phyloP scores from a whole-genome alignment of 2,888 invertebrate genomes.

The Tachystola acroxantha region DNA sequence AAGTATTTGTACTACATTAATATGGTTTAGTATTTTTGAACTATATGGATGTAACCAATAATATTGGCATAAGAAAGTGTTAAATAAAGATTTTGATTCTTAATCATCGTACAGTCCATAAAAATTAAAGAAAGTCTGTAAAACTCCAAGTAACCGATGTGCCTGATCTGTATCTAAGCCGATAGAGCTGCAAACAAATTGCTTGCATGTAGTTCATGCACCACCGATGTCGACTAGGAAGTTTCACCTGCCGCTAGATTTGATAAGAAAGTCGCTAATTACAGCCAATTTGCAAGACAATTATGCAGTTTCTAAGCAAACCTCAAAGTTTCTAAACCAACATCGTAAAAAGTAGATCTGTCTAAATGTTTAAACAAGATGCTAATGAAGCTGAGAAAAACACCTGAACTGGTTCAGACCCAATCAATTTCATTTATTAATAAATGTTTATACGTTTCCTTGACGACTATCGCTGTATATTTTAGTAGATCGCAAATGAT shows the following conservation, averaged over 20 bases:
- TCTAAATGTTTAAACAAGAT: not conserved
- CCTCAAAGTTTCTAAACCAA: not conserved
- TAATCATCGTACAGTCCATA: too few species aligned
- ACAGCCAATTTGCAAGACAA: slow-evolving; percentile 17
- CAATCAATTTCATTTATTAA: not conserved
- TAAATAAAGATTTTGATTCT: too few species aligned
- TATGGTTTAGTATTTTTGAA: too few species aligned
- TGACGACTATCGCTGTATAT: slow-evolving; percentile 9
- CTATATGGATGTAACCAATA: too few species aligned
- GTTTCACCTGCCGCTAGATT: slow-evolving; percentile 37
- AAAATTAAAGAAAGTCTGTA: slow-evolving; percentile 1
- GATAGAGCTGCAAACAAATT: slow-evolving; percentile 22
- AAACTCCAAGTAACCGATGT: slow-evolving; percentile 17
- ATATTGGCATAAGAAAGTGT: too few species aligned
- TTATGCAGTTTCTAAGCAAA: slow-evolving; percentile 1
- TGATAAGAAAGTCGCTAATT: slow-evolving; percentile 45
- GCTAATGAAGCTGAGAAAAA: not conserved
- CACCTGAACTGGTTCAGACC: not conserved
- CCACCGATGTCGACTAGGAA: slow-evolving; percentile 19
- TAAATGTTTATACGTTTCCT: slow-evolving; percentile 4
- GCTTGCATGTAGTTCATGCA: slow-evolving; percentile 43
- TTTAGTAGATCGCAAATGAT: slow-evolving; percentile 1
- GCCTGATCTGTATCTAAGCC: slow-evolving; percentile 10
- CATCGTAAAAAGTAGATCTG: not conserved
- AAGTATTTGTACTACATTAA: too few species aligned